Evolutionary conservation across 2,888 invertebrate genomes (phyloP), one percentile per base, ranked within the genome.

Genomic region (Spialia ferax): DNA sequence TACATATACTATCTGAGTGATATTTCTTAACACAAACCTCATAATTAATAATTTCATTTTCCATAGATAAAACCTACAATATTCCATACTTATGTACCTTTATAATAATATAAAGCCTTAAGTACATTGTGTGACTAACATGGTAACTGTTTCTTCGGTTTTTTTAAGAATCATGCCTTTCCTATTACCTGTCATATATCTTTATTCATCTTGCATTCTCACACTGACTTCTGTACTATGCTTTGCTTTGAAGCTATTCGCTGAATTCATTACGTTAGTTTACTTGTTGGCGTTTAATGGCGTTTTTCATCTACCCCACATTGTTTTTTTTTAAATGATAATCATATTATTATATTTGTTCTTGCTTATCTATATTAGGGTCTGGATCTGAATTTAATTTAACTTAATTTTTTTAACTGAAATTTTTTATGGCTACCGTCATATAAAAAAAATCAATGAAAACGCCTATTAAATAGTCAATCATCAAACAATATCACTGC

Each of bases 401-500:
- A 38, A 38, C 38, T n/a, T 3, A 38, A n/a, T 38, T 38, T 38
- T 38, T 1, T n/a, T 3, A 32, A 32, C 0, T 32, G 2, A 32
- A 32, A 32, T 32, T 2, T 50, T 1, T 52, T 3, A 13, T 2
- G 22, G 38, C 57, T 26, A 26, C 5, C 26, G 5, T 26, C 10
- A 4, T 26, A 26, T 38, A 26, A n/a, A 23, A 13, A 23, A 20
- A 4, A n/a, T 38, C 4, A 38, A 45, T 22, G n/a, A 60, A 54
- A 61, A 55, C 66, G 66, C 66, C 66, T 55, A 26, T 52, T 45
- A 15, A 50, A 45, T 52, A 38, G 52, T 60, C 52, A 42, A 15
- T 7, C 29, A 60, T 54, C 32, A 15, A 18, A 64, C 38, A 10
- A 52, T 45, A 22, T 64, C 79, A 79, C 76, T 62, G 75, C 77